phyloP scores from a whole-genome alignment of 2,888 invertebrate species.

The Trissolcus japonicus region DNA sequence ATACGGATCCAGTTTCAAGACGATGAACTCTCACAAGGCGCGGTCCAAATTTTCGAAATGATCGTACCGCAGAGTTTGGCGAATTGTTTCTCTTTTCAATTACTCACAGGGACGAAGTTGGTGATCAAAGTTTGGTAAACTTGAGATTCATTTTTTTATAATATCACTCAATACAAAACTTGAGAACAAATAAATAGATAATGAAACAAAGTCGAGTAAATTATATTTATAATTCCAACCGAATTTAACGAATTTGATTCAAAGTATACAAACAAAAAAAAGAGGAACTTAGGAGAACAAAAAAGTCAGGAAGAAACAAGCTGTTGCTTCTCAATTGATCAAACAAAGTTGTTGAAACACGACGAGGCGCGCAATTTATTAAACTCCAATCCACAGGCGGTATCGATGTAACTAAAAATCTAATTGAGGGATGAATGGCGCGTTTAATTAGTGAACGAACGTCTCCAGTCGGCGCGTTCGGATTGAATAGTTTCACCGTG shows the following conservation, averaged over 20 bases:
- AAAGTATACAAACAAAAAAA: conserved; percentile 1
- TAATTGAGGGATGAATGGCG: conserved; percentile 20
- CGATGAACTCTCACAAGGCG: conserved; percentile 26
- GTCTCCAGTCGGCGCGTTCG: background rate
- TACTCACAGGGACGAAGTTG: background rate
- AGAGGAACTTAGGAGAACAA: background rate
- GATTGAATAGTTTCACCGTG: too few relatives aligned
- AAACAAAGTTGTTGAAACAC: conserved; percentile 37
- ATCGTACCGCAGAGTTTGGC: background rate
- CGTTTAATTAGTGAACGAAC: conserved; percentile 3
- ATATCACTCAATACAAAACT: too few relatives aligned
- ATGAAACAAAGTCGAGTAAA: too few relatives aligned
- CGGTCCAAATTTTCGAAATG: conserved; percentile 31
- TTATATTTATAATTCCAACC: too few relatives aligned
- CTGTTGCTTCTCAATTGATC: conserved; percentile 30
- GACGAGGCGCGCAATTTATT: conserved; percentile 26
- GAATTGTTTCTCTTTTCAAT: background rate
- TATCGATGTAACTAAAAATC: conserved; percentile 12
- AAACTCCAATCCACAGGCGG: conserved; percentile 14
- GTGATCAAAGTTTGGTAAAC: too few relatives aligned
- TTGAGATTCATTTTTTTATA: too few relatives aligned
- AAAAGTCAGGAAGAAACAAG: conserved; percentile 20
- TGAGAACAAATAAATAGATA: too few relatives aligned
- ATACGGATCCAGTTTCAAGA: conserved; percentile 23
- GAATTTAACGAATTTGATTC: too few relatives aligned